A percentile compares a stretch with the other conserved stretches of the same genome.
Evolutionary conservation across 2,797 vertebrate species (phyloP).

Genomic region (Tauraco hartlaubi): DNA sequence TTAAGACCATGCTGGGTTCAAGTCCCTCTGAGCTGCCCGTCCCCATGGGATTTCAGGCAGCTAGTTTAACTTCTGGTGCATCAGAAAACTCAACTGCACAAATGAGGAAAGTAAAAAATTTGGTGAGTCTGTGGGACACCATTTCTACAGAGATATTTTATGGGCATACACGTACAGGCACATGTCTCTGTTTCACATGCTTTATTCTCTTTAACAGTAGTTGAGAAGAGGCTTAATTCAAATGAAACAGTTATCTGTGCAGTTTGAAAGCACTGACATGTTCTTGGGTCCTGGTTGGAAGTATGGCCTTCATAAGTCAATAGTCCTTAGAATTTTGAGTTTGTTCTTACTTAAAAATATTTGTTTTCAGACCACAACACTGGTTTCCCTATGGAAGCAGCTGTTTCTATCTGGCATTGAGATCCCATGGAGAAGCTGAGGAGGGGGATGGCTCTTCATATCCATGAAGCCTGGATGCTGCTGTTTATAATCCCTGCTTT

Average conservation of each 20-base stretch:
- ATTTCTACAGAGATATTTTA: background rate
- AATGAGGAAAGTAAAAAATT: background rate
- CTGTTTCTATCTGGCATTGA: slow-evolving; percentile 75
- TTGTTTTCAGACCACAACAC: slow-evolving; percentile 77
- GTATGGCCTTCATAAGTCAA: background rate
- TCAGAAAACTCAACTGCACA: background rate
- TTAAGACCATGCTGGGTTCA: background rate
- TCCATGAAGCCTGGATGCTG: slow-evolving; percentile 88
- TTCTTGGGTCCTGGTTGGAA: background rate
- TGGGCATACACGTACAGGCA: background rate
- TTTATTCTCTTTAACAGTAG: background rate
- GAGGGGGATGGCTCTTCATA: slow-evolving; percentile 93
- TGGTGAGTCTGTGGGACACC: background rate
- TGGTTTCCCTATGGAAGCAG: slow-evolving; percentile 83
- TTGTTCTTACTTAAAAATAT: slow-evolving; percentile 64
- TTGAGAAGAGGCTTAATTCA: background rate
- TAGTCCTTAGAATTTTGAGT: slow-evolving; percentile 33
- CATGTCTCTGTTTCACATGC: background rate
- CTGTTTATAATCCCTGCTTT: slow-evolving; percentile 87
- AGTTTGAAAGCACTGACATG: background rate
- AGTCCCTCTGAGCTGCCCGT: background rate
- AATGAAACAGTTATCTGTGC: background rate
- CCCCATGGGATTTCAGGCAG: background rate
- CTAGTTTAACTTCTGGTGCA: background rate
- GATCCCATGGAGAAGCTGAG: slow-evolving; percentile 77